Base-by-base conservation (phyloP, 1,140 invertebrate species). In the Drosophila murphyi region DNA sequence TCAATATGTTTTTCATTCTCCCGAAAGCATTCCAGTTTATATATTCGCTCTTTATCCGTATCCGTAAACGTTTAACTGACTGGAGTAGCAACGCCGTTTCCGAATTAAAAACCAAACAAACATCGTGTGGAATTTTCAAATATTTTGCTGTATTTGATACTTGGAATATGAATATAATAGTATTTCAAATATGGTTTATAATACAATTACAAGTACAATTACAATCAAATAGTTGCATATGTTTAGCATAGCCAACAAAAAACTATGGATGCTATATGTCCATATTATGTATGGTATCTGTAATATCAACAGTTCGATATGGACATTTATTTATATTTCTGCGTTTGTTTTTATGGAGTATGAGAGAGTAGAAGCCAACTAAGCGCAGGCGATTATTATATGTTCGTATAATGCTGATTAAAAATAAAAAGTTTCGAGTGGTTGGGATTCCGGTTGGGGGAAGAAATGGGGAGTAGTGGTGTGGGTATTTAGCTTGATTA, bases 161-260 rank as follows among this genome's bases (percentile, higher is more conserved):
- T 85, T 88, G 85, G 83, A 88, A 88, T 88, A 85, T 76, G 78
- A 85, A 88, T 87, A 87, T 75, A 86, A 67, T 82, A 81, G 78
- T 64, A 72, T 72, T 78, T 86, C 68, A 81, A 86, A 87, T 87
- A 76, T 75, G 54, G 39, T 79, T 86, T 86, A 88, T 88, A 80
- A 78, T 78, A 88, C 72, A 75, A 71, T n/a, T 74, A 79, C 55
- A 60, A 60, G 31, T 86, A 86, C 82, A 86, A 82, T 82, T 87
- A 88, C 79, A 82, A 88, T 87, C 83, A 73, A 82, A 82, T 88
- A 82, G 65, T 80, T 68, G 78, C 54, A 65, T 65, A 59, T 47
- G 28, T 70, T 72, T 79, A 39, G 54, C 63, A 59, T 73, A 60
- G 64, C 50, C 56, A 69, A 4, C 64, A 41, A 59, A 60, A 60